These are phyloP conservation scores for Xenopus laevis DNA, from an alignment of 2,113 vertebrate genomes.

Conservation along the genomic window DNA sequence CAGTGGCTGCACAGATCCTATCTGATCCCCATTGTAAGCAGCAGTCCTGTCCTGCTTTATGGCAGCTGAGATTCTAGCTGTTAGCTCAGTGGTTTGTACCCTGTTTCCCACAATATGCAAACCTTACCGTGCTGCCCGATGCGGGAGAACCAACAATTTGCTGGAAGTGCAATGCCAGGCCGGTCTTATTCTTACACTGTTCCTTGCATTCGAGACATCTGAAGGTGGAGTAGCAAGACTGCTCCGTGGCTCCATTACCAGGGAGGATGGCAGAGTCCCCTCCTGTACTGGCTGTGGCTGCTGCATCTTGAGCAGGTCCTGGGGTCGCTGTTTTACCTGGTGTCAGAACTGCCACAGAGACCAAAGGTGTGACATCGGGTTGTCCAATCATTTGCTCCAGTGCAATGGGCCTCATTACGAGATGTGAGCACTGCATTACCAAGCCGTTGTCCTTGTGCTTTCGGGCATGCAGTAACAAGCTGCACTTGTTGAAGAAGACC, in stretches of 20 bases:
- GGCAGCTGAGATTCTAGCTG: too few relatives aligned
- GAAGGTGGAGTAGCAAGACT: slow-evolving; percentile 66
- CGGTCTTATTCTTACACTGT: slow-evolving; percentile 79
- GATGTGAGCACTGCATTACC: slow-evolving; percentile 96
- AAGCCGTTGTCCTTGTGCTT: slow-evolving; percentile 95
- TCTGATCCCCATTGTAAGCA: too few relatives aligned
- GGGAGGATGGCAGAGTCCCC: slow-evolving; percentile 69
- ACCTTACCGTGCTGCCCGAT: slow-evolving; percentile 52
- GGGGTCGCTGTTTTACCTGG: slow-evolving; percentile 47
- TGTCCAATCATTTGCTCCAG: slow-evolving; percentile 93
- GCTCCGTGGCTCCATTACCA: slow-evolving; percentile 59
- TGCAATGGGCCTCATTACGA: slow-evolving; percentile 88
- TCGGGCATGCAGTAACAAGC: slow-evolving; percentile 85
- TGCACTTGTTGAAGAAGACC: slow-evolving; percentile 98
- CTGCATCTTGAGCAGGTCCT: slow-evolving; percentile 53
- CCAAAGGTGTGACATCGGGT: slow-evolving; percentile 71
- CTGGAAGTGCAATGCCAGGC: slow-evolving; percentile 84
- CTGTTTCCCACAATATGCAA: neutral
- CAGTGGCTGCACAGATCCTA: too few relatives aligned
- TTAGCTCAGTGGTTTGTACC: neutral
- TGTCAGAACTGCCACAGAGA: slow-evolving; percentile 55
- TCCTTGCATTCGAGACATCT: slow-evolving; percentile 85
- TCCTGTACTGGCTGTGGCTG: neutral
- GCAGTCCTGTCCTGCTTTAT: too few relatives aligned
- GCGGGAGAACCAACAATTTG: slow-evolving; percentile 54